phyloP scores from a whole-genome alignment of 2,888 invertebrate genomes.

The Leptinotarsa haldemani region DNA sequence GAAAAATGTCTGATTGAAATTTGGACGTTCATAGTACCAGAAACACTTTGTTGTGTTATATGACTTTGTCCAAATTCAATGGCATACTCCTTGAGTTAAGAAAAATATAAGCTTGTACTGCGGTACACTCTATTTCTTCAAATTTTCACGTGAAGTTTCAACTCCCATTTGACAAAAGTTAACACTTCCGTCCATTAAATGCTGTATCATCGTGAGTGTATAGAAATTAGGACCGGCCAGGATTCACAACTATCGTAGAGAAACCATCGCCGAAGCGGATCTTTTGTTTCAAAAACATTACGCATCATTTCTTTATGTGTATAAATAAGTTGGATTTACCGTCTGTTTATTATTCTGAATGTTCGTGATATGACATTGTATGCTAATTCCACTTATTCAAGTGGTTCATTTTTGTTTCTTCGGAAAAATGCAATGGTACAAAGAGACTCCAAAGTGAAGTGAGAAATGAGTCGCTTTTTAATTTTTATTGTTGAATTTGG shows the following conservation, averaged over 20 bases:
- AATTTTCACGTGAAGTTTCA: too few relatives aligned
- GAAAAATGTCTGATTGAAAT: too few relatives aligned
- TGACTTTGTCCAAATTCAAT: too few relatives aligned
- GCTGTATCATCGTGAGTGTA: neutral
- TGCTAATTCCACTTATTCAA: conserved; percentile 35
- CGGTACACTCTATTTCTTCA: too few relatives aligned
- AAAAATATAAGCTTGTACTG: too few relatives aligned
- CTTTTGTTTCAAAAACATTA: conserved; percentile 37
- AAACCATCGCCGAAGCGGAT: neutral
- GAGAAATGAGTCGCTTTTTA: neutral
- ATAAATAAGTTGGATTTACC: conserved; percentile 44
- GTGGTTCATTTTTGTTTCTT: conserved; percentile 39
- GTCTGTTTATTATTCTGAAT: conserved; percentile 38
- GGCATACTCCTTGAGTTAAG: too few relatives aligned
- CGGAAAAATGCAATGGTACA: conserved; percentile 32
- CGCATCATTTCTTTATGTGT: conserved; percentile 37
- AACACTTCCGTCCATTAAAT: too few relatives aligned
- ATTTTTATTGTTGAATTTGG: neutral
- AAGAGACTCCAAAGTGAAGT: conserved; percentile 13
- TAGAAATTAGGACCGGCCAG: neutral
- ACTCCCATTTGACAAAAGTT: too few relatives aligned
- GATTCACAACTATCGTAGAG: neutral
- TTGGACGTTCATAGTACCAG: too few relatives aligned
- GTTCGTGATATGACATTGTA: conserved; percentile 42
- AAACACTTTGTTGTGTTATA: too few relatives aligned